phyloP scores from a whole-genome alignment of 92 coral and sea anemone genomes.

The Nematostella vectensis region DNA sequence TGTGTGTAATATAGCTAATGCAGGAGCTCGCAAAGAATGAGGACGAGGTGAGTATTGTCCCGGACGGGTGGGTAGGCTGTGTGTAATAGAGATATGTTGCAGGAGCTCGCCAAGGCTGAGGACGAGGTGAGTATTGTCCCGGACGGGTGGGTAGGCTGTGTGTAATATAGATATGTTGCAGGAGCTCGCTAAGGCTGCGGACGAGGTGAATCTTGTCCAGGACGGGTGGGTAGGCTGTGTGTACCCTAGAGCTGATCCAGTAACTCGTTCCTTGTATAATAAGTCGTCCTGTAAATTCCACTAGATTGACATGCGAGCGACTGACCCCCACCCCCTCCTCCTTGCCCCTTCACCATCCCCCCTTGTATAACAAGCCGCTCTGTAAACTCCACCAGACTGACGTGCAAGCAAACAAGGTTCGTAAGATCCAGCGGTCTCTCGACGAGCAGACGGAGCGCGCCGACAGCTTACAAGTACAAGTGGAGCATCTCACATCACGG shows the following conservation, averaged over 20 bases:
- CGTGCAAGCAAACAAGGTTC: slow-evolving; percentile 51
- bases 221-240: slow-evolving; percentile 14
- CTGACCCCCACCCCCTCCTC: too few relatives aligned
- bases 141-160: slow-evolving; percentile 13
- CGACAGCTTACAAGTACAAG: slow-evolving; percentile 79
- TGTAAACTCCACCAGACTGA: slow-evolving; percentile 68
- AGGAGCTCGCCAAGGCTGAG: slow-evolving; percentile 75
- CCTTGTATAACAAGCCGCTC: too few relatives aligned
- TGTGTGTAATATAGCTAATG: slow-evolving; percentile 86
- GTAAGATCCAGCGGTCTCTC: slow-evolving; percentile 73
- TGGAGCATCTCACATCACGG: slow-evolving; percentile 93
- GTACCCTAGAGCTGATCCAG: slow-evolving; percentile 80
- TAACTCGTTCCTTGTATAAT: too few relatives aligned
- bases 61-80: neutral
- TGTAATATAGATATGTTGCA: slow-evolving; percentile 74
- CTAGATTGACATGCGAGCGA: slow-evolving; percentile 73
- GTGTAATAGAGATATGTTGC: slow-evolving; percentile 86
- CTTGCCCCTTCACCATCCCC: too few relatives aligned
- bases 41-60: slow-evolving; percentile 88
- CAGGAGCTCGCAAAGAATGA: slow-evolving; percentile 71
- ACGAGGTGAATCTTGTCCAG: slow-evolving; percentile 84
- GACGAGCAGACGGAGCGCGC: slow-evolving; percentile 94
- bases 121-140: slow-evolving; percentile 72
- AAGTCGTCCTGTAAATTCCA: too few relatives aligned
- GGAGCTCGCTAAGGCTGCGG: slow-evolving; percentile 79